Conservation (phyloP, 2,113 vertebrate genomes). For the Chitala chitala region DNA sequence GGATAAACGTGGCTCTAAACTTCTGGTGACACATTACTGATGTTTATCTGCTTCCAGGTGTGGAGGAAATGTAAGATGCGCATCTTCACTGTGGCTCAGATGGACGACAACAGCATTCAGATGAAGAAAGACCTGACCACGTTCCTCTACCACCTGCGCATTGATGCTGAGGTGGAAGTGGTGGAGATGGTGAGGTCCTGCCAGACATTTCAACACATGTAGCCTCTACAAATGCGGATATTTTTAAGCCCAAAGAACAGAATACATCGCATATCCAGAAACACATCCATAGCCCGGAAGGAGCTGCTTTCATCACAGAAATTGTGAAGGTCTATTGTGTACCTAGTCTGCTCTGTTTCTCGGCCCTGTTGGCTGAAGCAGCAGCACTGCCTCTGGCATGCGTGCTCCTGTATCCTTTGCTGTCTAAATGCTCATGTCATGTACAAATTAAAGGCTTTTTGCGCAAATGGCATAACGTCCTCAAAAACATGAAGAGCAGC, state of each 20-base stretch:
- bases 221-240: no score
- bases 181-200: constrained; percentile 86
- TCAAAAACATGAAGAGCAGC: no score
- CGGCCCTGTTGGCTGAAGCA: neutral
- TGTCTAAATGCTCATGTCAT: no score
- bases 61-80: constrained; percentile 99
- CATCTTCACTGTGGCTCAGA: constrained; percentile 96
- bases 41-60: constrained; percentile 61
- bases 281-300: no score
- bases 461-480: no score
- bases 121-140: constrained; percentile 98
- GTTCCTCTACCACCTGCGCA: constrained; percentile 93
- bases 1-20: neutral
- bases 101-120: constrained; percentile 99
- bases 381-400: neutral
- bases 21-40: neutral
- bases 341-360: neutral
- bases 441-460: no score
- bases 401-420: no score
- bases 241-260: no score
- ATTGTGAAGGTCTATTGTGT: neutral
- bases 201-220: no score
- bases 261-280: no score
- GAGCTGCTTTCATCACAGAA: neutral
- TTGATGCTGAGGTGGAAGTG: constrained; percentile 89